Evolutionary conservation across 2,113 vertebrate species (phyloP), one percentile per base, ranked within the genome.

Genomic region (Fulmarus glacialis): DNA sequence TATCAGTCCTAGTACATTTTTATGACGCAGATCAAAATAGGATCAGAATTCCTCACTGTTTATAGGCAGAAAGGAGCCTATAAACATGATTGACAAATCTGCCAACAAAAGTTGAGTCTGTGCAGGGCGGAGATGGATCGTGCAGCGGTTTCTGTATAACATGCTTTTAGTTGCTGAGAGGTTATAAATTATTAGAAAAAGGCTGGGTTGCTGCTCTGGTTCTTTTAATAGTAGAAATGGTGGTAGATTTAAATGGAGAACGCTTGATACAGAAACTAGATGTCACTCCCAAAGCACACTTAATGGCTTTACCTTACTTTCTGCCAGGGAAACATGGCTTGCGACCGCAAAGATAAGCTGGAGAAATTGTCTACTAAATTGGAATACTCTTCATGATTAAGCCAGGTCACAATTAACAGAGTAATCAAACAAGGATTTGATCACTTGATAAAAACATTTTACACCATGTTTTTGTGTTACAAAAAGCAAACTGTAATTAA

Each of bases 31-130:
- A 95, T 95, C 89, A 98, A 97, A 96, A 92, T 80, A 47, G 50
- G 80, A 91, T 88, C 94, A 97, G 94, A 95, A 90, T 94, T 89
- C 90, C 94, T 96, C 87, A 82, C 77, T 56, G 64, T 40, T 40
- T 34, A 32, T 0, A 42, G 21, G 87, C 90, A 93, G 75, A 94
- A 89, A 90, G 75, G 72, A 93, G 74, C 82, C 96, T 43, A 89
- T 95, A 92, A 93, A 96, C 30, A 30, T 97, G 97, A 96, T 93
- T 95, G 97, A 97, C 93, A 97, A 96, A 96, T 96, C 82, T 88
- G 87, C 91, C 94, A 95, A 90, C 95, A 92, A 32, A 93, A 94
- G 90, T 64, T 90, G 93, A 96, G 90, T 40, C 94, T 21, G 4
- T 52, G 83, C 78, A 48, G 88, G 94, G 88, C 3, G 38, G 90